Base-by-base conservation (phyloP, 2,113 vertebrate genomes). In the Oryzias woworae region DNA sequence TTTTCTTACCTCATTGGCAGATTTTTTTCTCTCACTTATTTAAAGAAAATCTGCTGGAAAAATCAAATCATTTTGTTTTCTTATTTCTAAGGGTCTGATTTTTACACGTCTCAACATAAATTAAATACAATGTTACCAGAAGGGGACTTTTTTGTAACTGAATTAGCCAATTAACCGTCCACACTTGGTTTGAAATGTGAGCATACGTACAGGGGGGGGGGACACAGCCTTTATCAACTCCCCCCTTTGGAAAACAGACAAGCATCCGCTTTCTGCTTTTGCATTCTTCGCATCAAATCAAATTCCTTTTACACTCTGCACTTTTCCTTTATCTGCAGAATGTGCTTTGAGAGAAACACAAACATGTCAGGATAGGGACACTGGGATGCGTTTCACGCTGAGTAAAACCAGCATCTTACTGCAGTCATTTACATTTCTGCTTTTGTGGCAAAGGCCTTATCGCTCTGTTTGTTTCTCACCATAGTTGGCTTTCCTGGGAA, bases 241-340 rank as follows among this genome's bases (percentile, higher is more conserved):
- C 7, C 17, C 73, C 73, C 53, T 50, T 80, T 58, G 54, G 75
- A 85, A 87, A 83, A 89, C 81, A 89, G 84, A 81, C 73, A 67
- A 81, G 84, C 84, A 79, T 89, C 88, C 87, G 87, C 80, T 85
- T 74, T 88, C 69, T 80, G 85, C 83, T 86, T 79, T 2, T 58
- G 77, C 90, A 89, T 90, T 92, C 87, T 87, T 90, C 80, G 28
- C 85, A 86, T 92, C 87, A 87, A 90, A 92, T 92, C 85, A 90
- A 90, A 92, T 93, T 93, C 92, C 90, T 91, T 77, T 76, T 75
- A 77, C 17, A 65, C 89, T 80, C 84, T 88, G 85, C 71, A 82
- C 90, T 91, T 81, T 77, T 89, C 85, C 82, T 86, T 93, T 92
- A 93, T 93, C 92, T 92, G 67, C 84, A 91, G 85, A 92, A 92